These are phyloP conservation scores for Ophioderma brevispina DNA, from an alignment of 35 echinoderm and acorn worm genomes.

Conservation along the genomic window DNA sequence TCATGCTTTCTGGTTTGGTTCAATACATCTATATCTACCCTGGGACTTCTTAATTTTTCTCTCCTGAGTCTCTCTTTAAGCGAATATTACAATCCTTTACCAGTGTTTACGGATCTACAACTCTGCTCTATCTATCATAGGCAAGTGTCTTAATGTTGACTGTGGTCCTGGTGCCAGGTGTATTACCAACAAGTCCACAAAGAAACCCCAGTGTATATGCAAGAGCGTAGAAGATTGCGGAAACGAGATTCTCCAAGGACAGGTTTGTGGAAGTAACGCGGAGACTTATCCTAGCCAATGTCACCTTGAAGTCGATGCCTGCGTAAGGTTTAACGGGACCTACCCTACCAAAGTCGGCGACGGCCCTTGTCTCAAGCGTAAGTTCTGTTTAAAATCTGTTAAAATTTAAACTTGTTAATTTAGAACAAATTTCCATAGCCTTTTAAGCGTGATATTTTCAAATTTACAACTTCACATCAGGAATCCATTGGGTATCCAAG, in stretches of 20 bases:
- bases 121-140: not conserved
- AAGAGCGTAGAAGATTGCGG: not conserved
- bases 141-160: not conserved
- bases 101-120: too few relatives aligned
- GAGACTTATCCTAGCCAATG: not conserved
- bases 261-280: not conserved
- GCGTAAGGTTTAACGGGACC: not conserved
- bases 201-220: not conserved
- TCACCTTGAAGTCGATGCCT: not conserved
- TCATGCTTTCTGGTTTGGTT: too few relatives aligned
- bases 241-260: not conserved
- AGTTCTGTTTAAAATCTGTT: not conserved
- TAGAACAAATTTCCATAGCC: too few relatives aligned
- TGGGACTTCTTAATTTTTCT: too few relatives aligned
- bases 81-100: too few relatives aligned
- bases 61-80: too few relatives aligned
- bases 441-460: too few relatives aligned
- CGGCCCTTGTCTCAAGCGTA: not conserved
- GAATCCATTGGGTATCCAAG: too few relatives aligned
- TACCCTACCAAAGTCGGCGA: not conserved
- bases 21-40: too few relatives aligned
- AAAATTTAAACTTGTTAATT: too few relatives aligned
- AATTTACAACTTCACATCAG: too few relatives aligned
- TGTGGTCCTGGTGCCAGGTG: not conserved
- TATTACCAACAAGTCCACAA: not conserved